phyloP scores from a whole-genome alignment of 1,140 invertebrate genomes.

The Mylabris phalerata region DNA sequence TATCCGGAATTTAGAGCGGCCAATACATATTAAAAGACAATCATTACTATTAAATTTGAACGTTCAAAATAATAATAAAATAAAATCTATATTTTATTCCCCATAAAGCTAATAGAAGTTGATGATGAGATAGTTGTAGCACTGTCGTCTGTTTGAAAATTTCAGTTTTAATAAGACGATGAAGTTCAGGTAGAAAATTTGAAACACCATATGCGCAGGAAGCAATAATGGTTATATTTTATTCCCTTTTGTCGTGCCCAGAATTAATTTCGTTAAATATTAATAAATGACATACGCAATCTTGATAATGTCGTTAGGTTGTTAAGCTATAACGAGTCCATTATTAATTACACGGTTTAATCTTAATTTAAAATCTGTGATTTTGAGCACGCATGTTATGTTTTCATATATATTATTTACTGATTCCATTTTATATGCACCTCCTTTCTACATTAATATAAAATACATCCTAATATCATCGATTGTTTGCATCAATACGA shows the following conservation, averaged over 20 bases:
- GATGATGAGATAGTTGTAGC: not conserved
- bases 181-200: slow-evolving; percentile 25
- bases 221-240: slow-evolving; percentile 31
- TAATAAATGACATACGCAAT: slow-evolving; percentile 37
- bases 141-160: not conserved
- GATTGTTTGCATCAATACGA: not conserved
- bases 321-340: slow-evolving; percentile 28
- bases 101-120: no score
- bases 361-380: slow-evolving; percentile 36
- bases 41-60: no score
- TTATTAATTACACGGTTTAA: slow-evolving; percentile 34
- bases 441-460: not conserved
- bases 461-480: not conserved
- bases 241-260: slow-evolving; percentile 32
- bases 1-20: no score
- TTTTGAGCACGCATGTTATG: slow-evolving; percentile 28
- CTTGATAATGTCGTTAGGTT: slow-evolving; percentile 36
- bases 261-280: slow-evolving; percentile 37
- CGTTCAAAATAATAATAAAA: no score
- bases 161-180: slow-evolving; percentile 11
- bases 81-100: no score
- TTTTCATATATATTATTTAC: slow-evolving; percentile 17
- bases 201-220: slow-evolving; percentile 26
- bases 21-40: no score
- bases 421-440: slow-evolving; percentile 7